Evolutionary conservation across 2,113 vertebrate genomes (phyloP).

Genomic region (Bubo bubo): DNA sequence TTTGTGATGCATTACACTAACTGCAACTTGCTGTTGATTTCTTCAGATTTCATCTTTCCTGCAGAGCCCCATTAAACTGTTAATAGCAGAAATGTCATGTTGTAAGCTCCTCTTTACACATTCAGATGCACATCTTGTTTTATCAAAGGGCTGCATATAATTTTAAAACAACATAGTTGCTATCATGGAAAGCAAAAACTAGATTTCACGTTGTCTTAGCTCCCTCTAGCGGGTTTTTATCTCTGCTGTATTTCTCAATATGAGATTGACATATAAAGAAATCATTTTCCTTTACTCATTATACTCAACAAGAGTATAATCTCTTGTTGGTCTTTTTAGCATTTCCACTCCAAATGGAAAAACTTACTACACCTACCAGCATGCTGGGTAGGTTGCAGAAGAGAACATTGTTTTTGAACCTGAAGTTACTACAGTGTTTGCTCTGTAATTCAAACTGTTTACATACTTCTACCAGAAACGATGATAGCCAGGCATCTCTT

Average conservation of each 20-base stretch:
- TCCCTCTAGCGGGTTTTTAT: constrained; percentile 65
- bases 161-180: background rate
- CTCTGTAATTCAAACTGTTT: background rate
- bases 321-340: background rate
- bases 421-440: background rate
- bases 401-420: background rate
- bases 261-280: background rate
- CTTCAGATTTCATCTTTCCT: background rate
- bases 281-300: background rate
- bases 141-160: background rate
- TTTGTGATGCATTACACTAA: background rate
- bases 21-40: background rate
- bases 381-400: background rate
- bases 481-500: background rate
- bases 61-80: background rate
- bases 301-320: background rate
- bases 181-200: background rate
- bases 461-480: background rate
- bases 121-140: background rate
- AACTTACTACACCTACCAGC: background rate
- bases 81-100: background rate
- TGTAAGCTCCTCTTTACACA: background rate
- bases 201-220: background rate
- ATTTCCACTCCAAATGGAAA: background rate
- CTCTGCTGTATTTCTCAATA: background rate